These are phyloP conservation scores for Agrotis exclamationis DNA, from an alignment of 2,888 invertebrate species.

Conservation along the genomic window DNA sequence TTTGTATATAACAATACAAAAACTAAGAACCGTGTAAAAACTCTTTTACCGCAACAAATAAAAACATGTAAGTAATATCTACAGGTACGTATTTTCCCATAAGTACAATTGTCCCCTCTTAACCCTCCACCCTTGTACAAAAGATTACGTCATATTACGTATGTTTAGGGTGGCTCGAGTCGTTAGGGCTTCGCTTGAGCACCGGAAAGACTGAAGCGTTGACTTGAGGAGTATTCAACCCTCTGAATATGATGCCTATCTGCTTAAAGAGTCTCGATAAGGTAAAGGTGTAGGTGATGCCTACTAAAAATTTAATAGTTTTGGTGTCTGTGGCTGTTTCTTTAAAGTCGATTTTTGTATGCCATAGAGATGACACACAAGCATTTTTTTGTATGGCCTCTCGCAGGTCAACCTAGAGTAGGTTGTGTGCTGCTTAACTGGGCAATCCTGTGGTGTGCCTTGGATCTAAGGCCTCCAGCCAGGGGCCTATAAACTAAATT, in stretches of 20 bases:
- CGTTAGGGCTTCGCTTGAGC: conserved; percentile 54
- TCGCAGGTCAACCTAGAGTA: too few relatives aligned
- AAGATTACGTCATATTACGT: conserved; percentile 60
- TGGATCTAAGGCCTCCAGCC: too few relatives aligned
- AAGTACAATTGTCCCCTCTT: conserved; percentile 31
- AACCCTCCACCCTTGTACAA: conserved; percentile 52
- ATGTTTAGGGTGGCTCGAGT: conserved; percentile 55
- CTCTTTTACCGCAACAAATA: conserved; percentile 28
- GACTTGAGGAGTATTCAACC: conserved; percentile 56
- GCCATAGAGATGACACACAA: too few relatives aligned
- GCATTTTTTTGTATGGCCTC: too few relatives aligned
- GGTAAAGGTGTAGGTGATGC: conserved; percentile 31
- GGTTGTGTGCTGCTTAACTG: too few relatives aligned
- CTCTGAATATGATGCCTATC: conserved; percentile 52
- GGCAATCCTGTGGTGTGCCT: too few relatives aligned
- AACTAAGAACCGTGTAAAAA: conserved; percentile 9
- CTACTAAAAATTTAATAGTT: conserved; percentile 4
- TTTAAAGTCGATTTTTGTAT: too few relatives aligned
- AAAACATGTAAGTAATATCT: conserved; percentile 18
- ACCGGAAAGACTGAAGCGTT: conserved; percentile 57
- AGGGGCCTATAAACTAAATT: too few relatives aligned
- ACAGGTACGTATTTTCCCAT: conserved; percentile 18
- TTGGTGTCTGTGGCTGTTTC: neutral
- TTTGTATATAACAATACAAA: neutral
- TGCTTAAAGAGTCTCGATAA: conserved; percentile 52